These are phyloP conservation scores for Megaleporinus macrocephalus DNA, from an alignment of 2,113 vertebrate species.

Conservation along the genomic window DNA sequence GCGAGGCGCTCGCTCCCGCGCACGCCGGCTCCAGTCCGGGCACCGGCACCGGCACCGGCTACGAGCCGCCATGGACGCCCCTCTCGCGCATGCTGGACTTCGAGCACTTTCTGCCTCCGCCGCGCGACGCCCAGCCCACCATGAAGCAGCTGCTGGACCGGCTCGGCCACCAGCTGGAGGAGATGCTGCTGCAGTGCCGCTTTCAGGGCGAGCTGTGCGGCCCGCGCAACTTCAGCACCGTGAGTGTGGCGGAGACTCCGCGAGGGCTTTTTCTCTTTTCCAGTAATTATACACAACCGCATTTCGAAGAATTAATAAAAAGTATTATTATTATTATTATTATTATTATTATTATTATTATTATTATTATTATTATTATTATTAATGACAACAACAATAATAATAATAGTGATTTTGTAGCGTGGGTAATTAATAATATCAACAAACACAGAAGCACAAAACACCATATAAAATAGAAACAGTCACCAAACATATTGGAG, in stretches of 20 bases:
- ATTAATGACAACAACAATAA: too few relatives aligned
- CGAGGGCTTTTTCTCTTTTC: too few relatives aligned
- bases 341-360: too few relatives aligned
- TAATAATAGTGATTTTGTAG: too few relatives aligned
- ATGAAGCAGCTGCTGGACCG: slow-evolving; percentile 79
- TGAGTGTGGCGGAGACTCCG: slow-evolving; percentile 65
- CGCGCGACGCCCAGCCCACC: slow-evolving; percentile 77
- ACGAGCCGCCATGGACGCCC: slow-evolving; percentile 74
- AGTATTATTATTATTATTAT: too few relatives aligned
- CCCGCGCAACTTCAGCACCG: slow-evolving; percentile 84
- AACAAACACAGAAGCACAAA: too few relatives aligned
- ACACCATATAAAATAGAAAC: too few relatives aligned
- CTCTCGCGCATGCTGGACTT: slow-evolving; percentile 82
- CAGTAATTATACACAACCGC: too few relatives aligned
- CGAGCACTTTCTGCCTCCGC: slow-evolving; percentile 82
- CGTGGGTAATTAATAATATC: too few relatives aligned
- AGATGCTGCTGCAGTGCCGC: slow-evolving; percentile 82
- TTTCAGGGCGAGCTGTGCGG: slow-evolving; percentile 82
- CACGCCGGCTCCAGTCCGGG: slow-evolving; percentile 34
- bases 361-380: too few relatives aligned
- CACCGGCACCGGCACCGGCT: slow-evolving; percentile 41
- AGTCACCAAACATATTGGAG: too few relatives aligned
- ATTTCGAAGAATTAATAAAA: too few relatives aligned
- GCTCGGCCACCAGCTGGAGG: slow-evolving; percentile 84
- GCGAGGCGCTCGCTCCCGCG: slow-evolving; percentile 67